These are phyloP conservation scores for Cylas formicarius DNA, from an alignment of 1,140 invertebrate species.

Conservation along the genomic window DNA sequence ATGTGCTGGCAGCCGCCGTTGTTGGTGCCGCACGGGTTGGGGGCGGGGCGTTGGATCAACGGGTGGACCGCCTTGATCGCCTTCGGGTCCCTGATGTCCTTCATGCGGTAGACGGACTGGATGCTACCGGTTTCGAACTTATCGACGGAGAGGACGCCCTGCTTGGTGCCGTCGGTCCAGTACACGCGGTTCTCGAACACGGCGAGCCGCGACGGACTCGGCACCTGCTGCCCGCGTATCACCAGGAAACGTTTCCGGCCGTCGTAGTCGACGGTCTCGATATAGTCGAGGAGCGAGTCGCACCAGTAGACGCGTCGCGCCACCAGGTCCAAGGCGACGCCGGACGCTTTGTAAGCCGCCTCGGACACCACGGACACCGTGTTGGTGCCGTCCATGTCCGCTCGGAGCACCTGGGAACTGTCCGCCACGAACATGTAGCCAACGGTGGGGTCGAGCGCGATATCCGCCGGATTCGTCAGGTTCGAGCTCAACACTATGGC, in stretches of 20 bases:
- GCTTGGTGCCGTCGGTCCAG: slow-evolving; percentile 94
- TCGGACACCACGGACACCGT: slow-evolving; percentile 77
- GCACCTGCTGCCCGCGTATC: slow-evolving; percentile 74
- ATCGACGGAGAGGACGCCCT: slow-evolving; percentile 86
- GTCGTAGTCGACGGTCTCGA: slow-evolving; percentile 94
- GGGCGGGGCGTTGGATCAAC: slow-evolving; percentile 64
- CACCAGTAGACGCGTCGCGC: slow-evolving; percentile 91
- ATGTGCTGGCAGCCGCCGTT: slow-evolving; percentile 93
- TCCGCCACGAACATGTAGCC: slow-evolving; percentile 94
- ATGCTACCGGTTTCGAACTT: slow-evolving; percentile 77
- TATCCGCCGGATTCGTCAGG: slow-evolving; percentile 81
- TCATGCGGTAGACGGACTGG: slow-evolving; percentile 70
- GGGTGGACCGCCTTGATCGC: slow-evolving; percentile 76
- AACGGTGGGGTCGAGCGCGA: slow-evolving; percentile 83
- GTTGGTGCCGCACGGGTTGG: slow-evolving; percentile 84
- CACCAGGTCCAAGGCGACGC: slow-evolving; percentile 79
- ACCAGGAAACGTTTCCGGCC: slow-evolving; percentile 74
- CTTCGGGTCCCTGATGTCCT: slow-evolving; percentile 73
- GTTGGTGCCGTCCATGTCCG: slow-evolving; percentile 87
- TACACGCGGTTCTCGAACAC: slow-evolving; percentile 87
- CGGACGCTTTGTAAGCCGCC: slow-evolving; percentile 84
- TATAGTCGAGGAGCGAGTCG: slow-evolving; percentile 92
- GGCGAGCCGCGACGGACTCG: slow-evolving; percentile 75
- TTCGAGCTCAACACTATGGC: slow-evolving; percentile 88
- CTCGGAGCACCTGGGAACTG: slow-evolving; percentile 77